phyloP scores from a whole-genome alignment of 2,888 invertebrate genomes.

The Gisinianus flammeolus region DNA sequence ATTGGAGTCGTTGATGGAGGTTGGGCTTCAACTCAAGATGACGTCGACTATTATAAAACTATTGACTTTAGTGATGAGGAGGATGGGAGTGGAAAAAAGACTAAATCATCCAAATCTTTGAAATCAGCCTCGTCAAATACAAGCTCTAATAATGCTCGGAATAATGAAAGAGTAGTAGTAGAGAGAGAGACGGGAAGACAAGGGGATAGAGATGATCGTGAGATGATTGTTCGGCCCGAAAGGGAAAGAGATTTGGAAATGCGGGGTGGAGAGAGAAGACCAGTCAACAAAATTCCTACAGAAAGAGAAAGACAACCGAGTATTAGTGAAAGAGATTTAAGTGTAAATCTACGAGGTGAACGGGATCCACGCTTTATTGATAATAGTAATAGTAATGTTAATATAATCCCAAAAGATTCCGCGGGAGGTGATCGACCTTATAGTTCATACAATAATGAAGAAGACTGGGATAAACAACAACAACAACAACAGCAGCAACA shows the following conservation, averaged over 20 bases:
- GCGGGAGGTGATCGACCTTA: slow-evolving; percentile 31
- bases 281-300: background rate
- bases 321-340: background rate
- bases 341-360: background rate
- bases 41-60: slow-evolving; percentile 58
- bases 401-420: slow-evolving; percentile 23
- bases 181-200: slow-evolving; percentile 12
- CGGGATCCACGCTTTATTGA: background rate
- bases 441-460: slow-evolving; percentile 22
- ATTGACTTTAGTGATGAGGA: slow-evolving; percentile 58
- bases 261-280: slow-evolving; percentile 42
- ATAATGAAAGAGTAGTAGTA: slow-evolving; percentile 30
- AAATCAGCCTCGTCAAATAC: background rate
- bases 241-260: too few relatives aligned
- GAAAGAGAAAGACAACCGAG: background rate
- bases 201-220: slow-evolving; percentile 17
- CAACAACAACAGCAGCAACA: slow-evolving; percentile 15
- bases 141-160: background rate
- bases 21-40: slow-evolving; percentile 56
- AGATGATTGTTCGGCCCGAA: too few relatives aligned
- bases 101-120: background rate
- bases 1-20: slow-evolving; percentile 55
- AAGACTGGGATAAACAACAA: slow-evolving; percentile 30
- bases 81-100: slow-evolving; percentile 37
- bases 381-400: slow-evolving; percentile 14